A percentile compares a stretch with the other conserved stretches of the same genome.
Evolutionary conservation across 2,113 vertebrate genomes (phyloP).

Genomic region (Plecotus auritus): DNA sequence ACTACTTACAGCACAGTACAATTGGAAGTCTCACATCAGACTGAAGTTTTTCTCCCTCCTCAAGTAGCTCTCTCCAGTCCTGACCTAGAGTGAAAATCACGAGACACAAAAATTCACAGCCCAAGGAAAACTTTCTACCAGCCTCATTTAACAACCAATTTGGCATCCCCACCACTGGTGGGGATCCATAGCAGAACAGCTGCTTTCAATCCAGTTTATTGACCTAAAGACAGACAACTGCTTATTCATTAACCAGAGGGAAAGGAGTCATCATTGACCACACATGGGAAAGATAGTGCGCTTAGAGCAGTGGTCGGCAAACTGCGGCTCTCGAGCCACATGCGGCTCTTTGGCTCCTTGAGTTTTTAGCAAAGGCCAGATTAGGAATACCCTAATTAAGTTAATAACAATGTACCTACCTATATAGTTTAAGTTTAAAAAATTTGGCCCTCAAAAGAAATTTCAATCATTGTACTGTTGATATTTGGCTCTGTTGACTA

Average conservation of each 20-base stretch:
- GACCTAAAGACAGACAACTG: slow-evolving; percentile 30
- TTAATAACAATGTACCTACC: too few species aligned
- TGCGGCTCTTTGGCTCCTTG: too few species aligned
- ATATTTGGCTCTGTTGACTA: too few species aligned
- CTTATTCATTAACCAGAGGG: slow-evolving; percentile 21
- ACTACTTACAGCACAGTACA: neutral
- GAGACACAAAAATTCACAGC: slow-evolving; percentile 38
- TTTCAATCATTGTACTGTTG: too few species aligned
- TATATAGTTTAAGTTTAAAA: too few species aligned
- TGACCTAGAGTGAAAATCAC: neutral
- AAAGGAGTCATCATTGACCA: neutral
- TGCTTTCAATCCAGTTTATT: slow-evolving; percentile 24
- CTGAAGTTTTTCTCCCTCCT: neutral
- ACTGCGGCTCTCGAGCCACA: too few species aligned
- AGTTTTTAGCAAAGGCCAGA: too few species aligned
- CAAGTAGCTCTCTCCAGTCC: neutral
- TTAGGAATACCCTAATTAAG: too few species aligned
- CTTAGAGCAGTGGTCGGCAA: neutral
- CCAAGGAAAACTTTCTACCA: slow-evolving; percentile 32
- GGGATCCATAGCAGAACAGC: neutral
- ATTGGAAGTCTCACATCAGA: neutral
- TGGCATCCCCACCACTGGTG: slow-evolving; percentile 12
- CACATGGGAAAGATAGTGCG: neutral
- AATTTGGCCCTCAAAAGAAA: too few species aligned
- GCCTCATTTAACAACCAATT: slow-evolving; percentile 49